phyloP scores from a whole-genome alignment of 2,113 vertebrate genomes.

The Oreochromis niloticus region DNA sequence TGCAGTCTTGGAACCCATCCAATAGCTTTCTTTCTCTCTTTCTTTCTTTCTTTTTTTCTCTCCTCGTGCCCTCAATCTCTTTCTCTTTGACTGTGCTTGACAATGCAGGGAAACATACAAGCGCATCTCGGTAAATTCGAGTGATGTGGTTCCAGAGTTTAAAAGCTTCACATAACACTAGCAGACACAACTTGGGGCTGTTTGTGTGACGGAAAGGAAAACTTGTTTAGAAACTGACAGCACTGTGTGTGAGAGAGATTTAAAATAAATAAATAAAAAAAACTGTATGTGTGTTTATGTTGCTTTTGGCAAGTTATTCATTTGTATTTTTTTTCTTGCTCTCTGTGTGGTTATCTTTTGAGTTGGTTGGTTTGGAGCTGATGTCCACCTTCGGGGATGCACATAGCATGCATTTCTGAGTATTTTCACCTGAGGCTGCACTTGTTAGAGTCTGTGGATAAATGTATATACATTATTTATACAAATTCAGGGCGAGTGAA shows the following conservation, averaged over 20 bases:
- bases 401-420: slow-evolving; percentile 70
- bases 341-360: slow-evolving; percentile 59
- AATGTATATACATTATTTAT: slow-evolving; percentile 77
- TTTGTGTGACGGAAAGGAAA: slow-evolving; percentile 66
- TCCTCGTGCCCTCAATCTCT: slow-evolving; percentile 53
- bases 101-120: slow-evolving; percentile 52
- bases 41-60: background rate
- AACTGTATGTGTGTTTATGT: slow-evolving; percentile 37
- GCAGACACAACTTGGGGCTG: slow-evolving; percentile 64
- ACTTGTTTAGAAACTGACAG: slow-evolving; percentile 66
- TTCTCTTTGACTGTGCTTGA: slow-evolving; percentile 58
- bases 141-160: slow-evolving; percentile 67
- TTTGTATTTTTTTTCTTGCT: slow-evolving; percentile 36
- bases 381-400: slow-evolving; percentile 69
- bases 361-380: slow-evolving; percentile 55
- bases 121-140: slow-evolving; percentile 55
- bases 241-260: slow-evolving; percentile 6
- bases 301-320: slow-evolving; percentile 69
- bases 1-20: slow-evolving; percentile 52
- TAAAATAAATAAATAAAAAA: background rate
- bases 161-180: slow-evolving; percentile 60
- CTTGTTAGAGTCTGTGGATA: slow-evolving; percentile 73
- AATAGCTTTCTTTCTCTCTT: slow-evolving; percentile 22
- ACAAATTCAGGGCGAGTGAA: slow-evolving; percentile 69
- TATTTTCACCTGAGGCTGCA: slow-evolving; percentile 72